Evolutionary conservation across 2,797 vertebrate species (phyloP).

Genomic region (Enteromius mattozi): DNA sequence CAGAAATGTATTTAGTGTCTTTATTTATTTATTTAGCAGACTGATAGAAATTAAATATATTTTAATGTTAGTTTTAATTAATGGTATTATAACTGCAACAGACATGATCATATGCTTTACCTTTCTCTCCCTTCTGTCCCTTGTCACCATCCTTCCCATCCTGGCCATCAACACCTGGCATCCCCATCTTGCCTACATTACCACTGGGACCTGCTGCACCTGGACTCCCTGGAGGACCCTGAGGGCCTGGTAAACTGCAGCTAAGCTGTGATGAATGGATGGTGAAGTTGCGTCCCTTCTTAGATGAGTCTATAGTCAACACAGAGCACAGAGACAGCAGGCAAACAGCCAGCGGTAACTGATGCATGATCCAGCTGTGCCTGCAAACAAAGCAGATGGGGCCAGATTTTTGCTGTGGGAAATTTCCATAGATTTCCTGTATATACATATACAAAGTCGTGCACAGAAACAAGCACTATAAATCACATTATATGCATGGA

Average conservation of each 20-base stretch:
- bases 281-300: slow-evolving; percentile 76
- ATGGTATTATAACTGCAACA: background rate
- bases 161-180: slow-evolving; percentile 88
- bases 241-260: slow-evolving; percentile 90
- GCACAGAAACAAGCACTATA: background rate
- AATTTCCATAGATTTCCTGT: slow-evolving; percentile 19
- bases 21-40: background rate
- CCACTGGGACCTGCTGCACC: slow-evolving; percentile 84
- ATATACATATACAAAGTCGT: background rate
- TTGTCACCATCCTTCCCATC: slow-evolving; percentile 89
- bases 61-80: background rate
- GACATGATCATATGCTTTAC: slow-evolving; percentile 67
- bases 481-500: background rate
- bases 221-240: slow-evolving; percentile 83
- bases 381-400: slow-evolving; percentile 45
- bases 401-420: background rate
- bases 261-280: slow-evolving; percentile 84
- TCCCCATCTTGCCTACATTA: slow-evolving; percentile 86
- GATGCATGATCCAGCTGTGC: slow-evolving; percentile 82
- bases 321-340: slow-evolving; percentile 78
- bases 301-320: slow-evolving; percentile 70
- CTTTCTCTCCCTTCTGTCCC: slow-evolving; percentile 84
- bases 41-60: background rate
- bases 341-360: slow-evolving; percentile 78
- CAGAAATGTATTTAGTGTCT: background rate